These are phyloP conservation scores for Tupaia tana DNA, from an alignment of 2,113 vertebrate genomes.

Conservation along the genomic window DNA sequence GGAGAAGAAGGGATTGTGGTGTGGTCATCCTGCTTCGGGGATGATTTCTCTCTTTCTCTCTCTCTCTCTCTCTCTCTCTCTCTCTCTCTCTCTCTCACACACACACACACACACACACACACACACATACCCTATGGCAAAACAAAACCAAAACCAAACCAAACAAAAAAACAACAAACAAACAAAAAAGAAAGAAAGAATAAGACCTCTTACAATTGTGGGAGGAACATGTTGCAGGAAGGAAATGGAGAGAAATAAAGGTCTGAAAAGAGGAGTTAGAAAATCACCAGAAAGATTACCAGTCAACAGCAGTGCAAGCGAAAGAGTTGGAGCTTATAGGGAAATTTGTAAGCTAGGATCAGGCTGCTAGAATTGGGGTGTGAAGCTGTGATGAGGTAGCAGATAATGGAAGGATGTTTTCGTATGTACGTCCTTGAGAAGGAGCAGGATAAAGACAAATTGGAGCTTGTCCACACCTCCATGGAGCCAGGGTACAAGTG, in stretches of 20 bases:
- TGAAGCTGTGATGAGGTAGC: not conserved
- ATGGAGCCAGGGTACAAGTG: not conserved
- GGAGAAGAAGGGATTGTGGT: too few species aligned
- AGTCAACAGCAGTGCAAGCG: not conserved
- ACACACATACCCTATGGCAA: too few species aligned
- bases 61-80: too few species aligned
- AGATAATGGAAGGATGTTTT: conserved; percentile 6
- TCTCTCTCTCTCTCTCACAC: too few species aligned
- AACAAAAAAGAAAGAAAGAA: not conserved
- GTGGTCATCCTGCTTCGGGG: too few species aligned
- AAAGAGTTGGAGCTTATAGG: not conserved
- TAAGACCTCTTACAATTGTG: not conserved
- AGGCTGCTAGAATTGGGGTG: not conserved
- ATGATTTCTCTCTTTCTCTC: too few species aligned
- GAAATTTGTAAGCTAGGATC: not conserved
- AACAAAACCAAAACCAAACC: too few species aligned
- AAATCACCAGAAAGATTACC: not conserved
- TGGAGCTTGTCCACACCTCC: not conserved
- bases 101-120: too few species aligned
- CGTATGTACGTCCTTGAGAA: not conserved
- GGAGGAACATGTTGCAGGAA: not conserved
- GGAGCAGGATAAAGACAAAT: not conserved
- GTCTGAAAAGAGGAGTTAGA: not conserved
- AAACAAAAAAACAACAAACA: too few species aligned
- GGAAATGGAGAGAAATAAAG: not conserved